phyloP scores from a whole-genome alignment of 2,113 vertebrate species.

The Onychostoma macrolepis region DNA sequence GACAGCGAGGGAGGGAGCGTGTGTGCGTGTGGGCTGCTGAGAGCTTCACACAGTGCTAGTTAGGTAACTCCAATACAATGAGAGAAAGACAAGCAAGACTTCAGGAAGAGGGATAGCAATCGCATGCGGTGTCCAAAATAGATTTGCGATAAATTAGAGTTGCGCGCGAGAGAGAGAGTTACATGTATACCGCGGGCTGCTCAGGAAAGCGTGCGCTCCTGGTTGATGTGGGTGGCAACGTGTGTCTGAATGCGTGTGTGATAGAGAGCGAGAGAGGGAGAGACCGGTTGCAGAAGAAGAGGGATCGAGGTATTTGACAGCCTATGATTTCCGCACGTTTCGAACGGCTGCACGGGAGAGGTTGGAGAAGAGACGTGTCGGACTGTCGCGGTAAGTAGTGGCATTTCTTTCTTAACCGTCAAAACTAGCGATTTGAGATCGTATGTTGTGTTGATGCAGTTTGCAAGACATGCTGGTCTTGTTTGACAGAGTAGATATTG shows the following conservation, averaged over 20 bases:
- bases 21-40: conserved; percentile 64
- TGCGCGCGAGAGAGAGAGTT: background rate
- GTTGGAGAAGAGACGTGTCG: conserved; percentile 45
- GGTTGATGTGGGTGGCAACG: conserved; percentile 46
- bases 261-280: conserved; percentile 43
- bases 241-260: conserved; percentile 55
- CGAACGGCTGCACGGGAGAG: conserved; percentile 16
- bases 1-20: conserved; percentile 50
- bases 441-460: background rate
- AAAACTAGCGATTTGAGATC: background rate
- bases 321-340: conserved; percentile 66
- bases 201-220: conserved; percentile 22
- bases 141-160: conserved; percentile 35
- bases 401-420: background rate
- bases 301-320: conserved; percentile 64
- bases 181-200: background rate
- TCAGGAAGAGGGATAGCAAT: conserved; percentile 25
- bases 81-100: conserved; percentile 29
- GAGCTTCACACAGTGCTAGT: conserved; percentile 62
- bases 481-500: background rate
- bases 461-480: conserved; percentile 21
- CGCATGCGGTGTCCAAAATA: conserved; percentile 14
- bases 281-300: conserved; percentile 51
- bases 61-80: conserved; percentile 62
- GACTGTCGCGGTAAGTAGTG: conserved; percentile 64